Evolutionary conservation across 2,113 vertebrate genomes (phyloP).

Genomic region (Stictonetta naevosa): DNA sequence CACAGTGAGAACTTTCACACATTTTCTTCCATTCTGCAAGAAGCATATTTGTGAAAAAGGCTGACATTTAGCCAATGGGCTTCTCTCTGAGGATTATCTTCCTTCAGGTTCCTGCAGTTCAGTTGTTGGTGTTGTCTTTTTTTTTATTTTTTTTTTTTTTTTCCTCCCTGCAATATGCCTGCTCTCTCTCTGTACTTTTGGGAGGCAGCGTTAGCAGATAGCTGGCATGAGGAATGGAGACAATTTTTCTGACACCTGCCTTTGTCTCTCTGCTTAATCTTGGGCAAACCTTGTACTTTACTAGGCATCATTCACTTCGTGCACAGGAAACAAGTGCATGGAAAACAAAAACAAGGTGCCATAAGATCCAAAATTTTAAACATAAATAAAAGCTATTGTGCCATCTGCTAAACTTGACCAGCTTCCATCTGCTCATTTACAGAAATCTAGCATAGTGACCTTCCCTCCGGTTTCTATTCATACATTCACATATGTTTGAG

Average conservation of each 20-base stretch:
- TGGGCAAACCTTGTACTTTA: neutral
- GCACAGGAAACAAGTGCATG: neutral
- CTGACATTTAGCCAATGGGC: neutral
- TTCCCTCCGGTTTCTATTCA: neutral
- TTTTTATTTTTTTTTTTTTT: neutral
- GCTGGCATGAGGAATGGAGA: neutral
- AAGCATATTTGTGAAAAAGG: neutral
- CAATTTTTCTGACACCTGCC: neutral
- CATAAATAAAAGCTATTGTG: neutral
- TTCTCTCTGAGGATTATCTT: neutral
- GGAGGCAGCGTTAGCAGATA: neutral
- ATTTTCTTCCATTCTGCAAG: neutral
- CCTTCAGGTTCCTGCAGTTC: neutral
- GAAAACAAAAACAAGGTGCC: neutral
- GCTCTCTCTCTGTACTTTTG: neutral
- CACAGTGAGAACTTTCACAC: neutral
- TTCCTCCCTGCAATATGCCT: neutral
- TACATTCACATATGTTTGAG: neutral
- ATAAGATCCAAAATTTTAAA: neutral
- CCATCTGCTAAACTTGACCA: neutral
- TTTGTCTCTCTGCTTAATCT: neutral
- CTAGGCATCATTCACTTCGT: neutral
- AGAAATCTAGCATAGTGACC: neutral
- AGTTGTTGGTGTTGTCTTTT: neutral
- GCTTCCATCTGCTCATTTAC: neutral